These are phyloP conservation scores for Bubo bubo DNA, from an alignment of 2,113 vertebrate genomes.

Conservation along the genomic window DNA sequence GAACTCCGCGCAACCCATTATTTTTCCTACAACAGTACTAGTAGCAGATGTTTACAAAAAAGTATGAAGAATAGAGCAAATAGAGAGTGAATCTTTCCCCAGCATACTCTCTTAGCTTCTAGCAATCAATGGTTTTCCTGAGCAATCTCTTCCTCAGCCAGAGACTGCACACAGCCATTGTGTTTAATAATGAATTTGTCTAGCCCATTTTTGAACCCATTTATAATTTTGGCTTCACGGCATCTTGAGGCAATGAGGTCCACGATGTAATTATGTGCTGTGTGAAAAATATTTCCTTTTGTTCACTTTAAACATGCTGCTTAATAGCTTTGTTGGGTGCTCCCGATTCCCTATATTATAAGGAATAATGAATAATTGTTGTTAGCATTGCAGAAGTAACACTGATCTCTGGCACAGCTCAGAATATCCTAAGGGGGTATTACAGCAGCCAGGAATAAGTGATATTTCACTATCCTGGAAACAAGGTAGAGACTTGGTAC, in stretches of 20 bases:
- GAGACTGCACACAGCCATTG: not conserved
- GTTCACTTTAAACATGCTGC: conserved; percentile 35
- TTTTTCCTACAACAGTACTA: not conserved
- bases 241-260: conserved; percentile 39
- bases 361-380: conserved; percentile 24
- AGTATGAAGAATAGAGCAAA: not conserved
- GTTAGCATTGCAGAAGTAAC: not conserved
- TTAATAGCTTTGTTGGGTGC: conserved; percentile 34
- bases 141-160: conserved; percentile 28
- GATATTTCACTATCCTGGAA: not conserved
- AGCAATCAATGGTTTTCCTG: conserved; percentile 13
- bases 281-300: conserved; percentile 54
- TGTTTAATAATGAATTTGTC: conserved; percentile 47
- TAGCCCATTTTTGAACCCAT: conserved; percentile 39
- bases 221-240: conserved; percentile 44
- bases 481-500: not conserved
- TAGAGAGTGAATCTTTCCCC: not conserved
- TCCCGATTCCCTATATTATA: not conserved
- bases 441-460: not conserved
- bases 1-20: not conserved
- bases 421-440: not conserved
- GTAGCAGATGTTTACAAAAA: conserved; percentile 4
- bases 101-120: not conserved
- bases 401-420: not conserved
- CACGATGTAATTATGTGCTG: not conserved